These are phyloP conservation scores for Prenolepis imparis DNA, from an alignment of 2,888 invertebrate species.

Conservation along the genomic window DNA sequence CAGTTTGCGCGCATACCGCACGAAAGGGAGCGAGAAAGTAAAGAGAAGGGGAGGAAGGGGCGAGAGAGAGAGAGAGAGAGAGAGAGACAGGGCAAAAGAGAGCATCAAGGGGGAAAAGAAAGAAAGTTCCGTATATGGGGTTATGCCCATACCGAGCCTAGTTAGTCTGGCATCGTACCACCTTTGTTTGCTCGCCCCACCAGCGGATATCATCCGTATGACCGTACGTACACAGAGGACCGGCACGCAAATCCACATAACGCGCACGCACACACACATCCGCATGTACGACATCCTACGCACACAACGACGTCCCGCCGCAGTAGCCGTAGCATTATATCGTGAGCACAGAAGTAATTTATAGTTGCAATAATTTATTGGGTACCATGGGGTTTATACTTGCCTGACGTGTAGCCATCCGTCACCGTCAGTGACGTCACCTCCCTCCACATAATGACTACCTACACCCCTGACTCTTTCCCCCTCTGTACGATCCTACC, in stretches of 20 bases:
- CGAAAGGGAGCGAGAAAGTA: constrained; percentile 33
- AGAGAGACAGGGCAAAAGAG: constrained; percentile 39
- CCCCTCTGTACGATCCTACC: constrained; percentile 58
- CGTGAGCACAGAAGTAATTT: constrained; percentile 86
- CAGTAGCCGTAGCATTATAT: constrained; percentile 86
- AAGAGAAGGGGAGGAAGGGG: constrained; percentile 52
- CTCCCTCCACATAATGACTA: constrained; percentile 86
- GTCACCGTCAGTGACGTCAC: constrained; percentile 86
- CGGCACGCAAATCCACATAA: constrained; percentile 45
- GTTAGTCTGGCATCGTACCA: constrained; percentile 77
- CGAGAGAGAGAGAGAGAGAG: background rate
- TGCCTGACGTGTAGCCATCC: constrained; percentile 86
- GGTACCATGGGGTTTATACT: constrained; percentile 86
- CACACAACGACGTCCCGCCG: constrained; percentile 72
- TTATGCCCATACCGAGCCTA: constrained; percentile 79
- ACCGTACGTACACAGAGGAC: constrained; percentile 62
- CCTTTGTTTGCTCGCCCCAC: constrained; percentile 80
- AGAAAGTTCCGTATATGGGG: constrained; percentile 81
- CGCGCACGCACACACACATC: constrained; percentile 48
- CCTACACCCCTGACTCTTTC: constrained; percentile 81
- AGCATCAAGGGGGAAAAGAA: constrained; percentile 29
- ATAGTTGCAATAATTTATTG: constrained; percentile 87
- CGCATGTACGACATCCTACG: constrained; percentile 67
- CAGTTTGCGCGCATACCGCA: constrained; percentile 45
- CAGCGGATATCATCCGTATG: constrained; percentile 67